Evolutionary conservation across 2,888 invertebrate genomes (phyloP), one percentile per base, ranked within the genome.

Genomic region (Cephus nigrinus): DNA sequence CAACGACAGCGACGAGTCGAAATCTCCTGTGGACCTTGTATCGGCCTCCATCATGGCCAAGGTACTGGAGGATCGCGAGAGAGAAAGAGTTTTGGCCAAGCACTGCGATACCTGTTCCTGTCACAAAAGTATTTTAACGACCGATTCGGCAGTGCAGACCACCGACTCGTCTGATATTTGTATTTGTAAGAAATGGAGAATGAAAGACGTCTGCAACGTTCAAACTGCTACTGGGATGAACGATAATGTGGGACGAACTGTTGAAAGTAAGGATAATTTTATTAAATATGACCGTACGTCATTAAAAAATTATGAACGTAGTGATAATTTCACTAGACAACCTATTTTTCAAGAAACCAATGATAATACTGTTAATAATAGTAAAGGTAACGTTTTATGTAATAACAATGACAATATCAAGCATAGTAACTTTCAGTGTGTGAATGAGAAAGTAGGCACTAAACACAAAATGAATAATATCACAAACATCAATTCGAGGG

Each of bases 1-100:
- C 15, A 40, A 40, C 40, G 94, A 94, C 78, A 92, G 93, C 69
- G 94, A 94, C 31, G 89, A 89, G 30, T 85, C 87, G 82, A 94
- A 94, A 88, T 93, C 94, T 76, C 94, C 94, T 82, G 94, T 95
- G 76, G 96, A 96, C 86, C 94, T 95, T 85, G 95, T 96, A 23
- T 97, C 97, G 4, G 97, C 97, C 34, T 96, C 97, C 12, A 95
- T 97, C 76, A 96, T 98, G 96, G 97, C 97, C 3, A 97, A 97
- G 93, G 96, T 97, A 81, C 93, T 98, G 40, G 97, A 98, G 91
- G 97, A 97, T 87, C 94, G 96, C 80, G 97, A 97, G 85, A 95
- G 96, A 80, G 97, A 97, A 85, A 91, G 94, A 82, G 95, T 95
- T 77, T 94, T 95, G 76, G 94, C 95, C 2, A 96, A 96, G 90